These are phyloP conservation scores for Intellagama lesueurii DNA, from an alignment of 2,797 vertebrate species.

Conservation along the genomic window DNA sequence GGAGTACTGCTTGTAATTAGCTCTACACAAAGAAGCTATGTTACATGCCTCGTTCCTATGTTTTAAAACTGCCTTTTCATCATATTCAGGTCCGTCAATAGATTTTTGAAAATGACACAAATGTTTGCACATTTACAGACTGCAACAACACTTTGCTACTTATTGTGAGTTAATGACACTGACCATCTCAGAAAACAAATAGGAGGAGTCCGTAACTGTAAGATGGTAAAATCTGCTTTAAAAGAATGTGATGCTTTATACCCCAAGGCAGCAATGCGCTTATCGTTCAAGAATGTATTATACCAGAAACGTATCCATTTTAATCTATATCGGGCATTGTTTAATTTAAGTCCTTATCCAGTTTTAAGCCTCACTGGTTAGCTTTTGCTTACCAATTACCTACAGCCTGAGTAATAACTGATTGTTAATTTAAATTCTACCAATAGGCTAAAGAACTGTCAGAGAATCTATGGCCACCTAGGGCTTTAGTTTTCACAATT, in stretches of 20 bases:
- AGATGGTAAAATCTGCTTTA: constrained; percentile 19
- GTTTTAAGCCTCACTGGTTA: constrained; percentile 42
- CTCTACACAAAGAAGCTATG: background rate
- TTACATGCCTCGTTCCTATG: constrained; percentile 13
- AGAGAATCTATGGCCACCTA: constrained; percentile 22
- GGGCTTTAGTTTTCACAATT: background rate
- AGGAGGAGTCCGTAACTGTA: background rate
- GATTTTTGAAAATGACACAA: constrained; percentile 17
- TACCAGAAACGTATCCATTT: constrained; percentile 1
- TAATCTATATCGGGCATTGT: constrained; percentile 25
- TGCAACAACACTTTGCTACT: background rate
- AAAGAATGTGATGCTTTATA: constrained; percentile 10
- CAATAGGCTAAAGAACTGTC: constrained; percentile 18
- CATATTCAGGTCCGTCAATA: background rate
- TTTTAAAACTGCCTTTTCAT: background rate
- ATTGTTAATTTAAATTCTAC: constrained; percentile 43
- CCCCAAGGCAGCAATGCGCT: constrained; percentile 1
- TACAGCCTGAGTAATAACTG: constrained; percentile 36
- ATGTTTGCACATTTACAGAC: constrained; percentile 40
- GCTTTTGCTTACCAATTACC: constrained; percentile 42
- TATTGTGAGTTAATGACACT: background rate
- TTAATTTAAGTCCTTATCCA: constrained; percentile 40
- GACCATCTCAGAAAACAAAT: background rate
- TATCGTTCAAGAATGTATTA: constrained; percentile 10
- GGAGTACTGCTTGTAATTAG: constrained; percentile 21